Evolutionary conservation across 2,797 vertebrate species (phyloP).

Genomic region (Hoplostethus atlanticus): DNA sequence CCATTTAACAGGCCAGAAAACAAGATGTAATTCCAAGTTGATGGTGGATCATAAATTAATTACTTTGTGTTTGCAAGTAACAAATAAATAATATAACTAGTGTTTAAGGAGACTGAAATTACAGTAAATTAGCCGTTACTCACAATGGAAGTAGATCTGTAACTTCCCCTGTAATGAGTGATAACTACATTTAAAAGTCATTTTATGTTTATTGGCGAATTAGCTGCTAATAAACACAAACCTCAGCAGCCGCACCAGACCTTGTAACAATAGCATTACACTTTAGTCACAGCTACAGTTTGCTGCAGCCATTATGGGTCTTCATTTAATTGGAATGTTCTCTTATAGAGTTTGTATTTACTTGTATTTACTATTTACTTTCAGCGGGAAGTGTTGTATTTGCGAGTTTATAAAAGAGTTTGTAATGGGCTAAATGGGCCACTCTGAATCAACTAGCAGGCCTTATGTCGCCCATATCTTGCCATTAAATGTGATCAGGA

Average conservation of each 20-base stretch:
- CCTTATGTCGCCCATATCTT: background rate
- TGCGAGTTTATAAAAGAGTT: background rate
- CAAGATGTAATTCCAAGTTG: constrained; percentile 40
- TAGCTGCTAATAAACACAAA: too few species aligned
- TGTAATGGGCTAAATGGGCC: background rate
- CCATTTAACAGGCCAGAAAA: constrained; percentile 52
- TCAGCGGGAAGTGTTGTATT: background rate
- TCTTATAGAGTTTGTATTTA: background rate
- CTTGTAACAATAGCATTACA: too few species aligned
- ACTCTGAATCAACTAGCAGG: background rate
- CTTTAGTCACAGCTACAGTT: too few species aligned
- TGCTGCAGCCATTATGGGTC: too few species aligned
- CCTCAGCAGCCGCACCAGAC: too few species aligned
- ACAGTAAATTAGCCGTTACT: too few species aligned
- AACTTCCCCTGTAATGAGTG: background rate
- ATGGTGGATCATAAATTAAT: constrained; percentile 26
- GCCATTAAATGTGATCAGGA: constrained; percentile 24
- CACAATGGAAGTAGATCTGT: background rate
- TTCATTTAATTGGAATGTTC: too few species aligned
- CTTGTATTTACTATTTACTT: background rate
- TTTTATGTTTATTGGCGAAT: too few species aligned
- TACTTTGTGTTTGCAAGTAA: too few species aligned
- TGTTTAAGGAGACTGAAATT: too few species aligned
- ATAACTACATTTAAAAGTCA: too few species aligned
- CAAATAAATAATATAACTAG: too few species aligned